Evolutionary conservation across 2,888 invertebrate genomes (phyloP), one percentile per base, ranked within the genome.

Genomic region (Netelia melanura): DNA sequence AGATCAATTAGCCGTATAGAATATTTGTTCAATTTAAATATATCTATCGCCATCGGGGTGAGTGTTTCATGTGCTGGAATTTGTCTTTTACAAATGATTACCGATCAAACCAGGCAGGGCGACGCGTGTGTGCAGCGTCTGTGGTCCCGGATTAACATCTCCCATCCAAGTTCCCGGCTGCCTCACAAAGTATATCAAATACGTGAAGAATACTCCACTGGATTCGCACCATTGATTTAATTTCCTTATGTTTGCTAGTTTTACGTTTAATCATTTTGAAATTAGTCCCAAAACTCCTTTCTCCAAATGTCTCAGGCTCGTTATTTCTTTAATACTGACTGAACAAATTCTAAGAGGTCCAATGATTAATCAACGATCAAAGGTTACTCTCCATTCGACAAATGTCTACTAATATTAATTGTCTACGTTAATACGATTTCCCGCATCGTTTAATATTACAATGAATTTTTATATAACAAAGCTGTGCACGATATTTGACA

Each of bases 101-200:
- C 95, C 95, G 88, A 95, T 95, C 93, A 95, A 95, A 94, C 95
- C 95, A 94, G 95, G 95, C 91, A 95, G 95, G 90, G 95, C 95
- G 94, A 95, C 95, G 93, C 95, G 94, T 89, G 95, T 95, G 93
- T 95, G 95, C 93, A 95, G 95, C 91, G 95, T 94, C 94, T 95
- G 95, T 95, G 95, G 91, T 92, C 91, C 92, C 90, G 90, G 92
- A 92, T 90, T 90, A 91, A 92, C 90, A 88, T 91, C 92, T 92
- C 90, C 91, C 89, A 89, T 91, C 89, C 91, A 91, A 89, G 92
- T 92, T 89, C 89, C 92, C 90, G 92, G 91, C 92, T 92, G 92
- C 89, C 90, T 90, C 92, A 90, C 89, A 91, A 92, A 92, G 90
- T 91, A 91, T n/a, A 80, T 90, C 89, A 91, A 91, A 92, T 88